Evolutionary conservation across 2,113 vertebrate genomes (phyloP), one percentile per base, ranked within the genome.

Genomic region (Galbula dea): DNA sequence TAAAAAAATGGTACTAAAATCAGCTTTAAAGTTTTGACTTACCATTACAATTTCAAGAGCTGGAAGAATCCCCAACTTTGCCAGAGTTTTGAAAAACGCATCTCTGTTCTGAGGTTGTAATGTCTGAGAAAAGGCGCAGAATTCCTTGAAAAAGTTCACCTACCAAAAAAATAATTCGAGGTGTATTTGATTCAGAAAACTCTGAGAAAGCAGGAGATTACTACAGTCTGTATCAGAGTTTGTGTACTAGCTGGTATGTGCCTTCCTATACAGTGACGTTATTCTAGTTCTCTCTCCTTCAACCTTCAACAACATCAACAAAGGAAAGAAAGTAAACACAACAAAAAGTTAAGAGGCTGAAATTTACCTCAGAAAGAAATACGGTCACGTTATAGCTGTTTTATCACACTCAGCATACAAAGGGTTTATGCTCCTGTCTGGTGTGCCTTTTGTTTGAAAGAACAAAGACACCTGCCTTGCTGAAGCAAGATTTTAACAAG

Each of bases 81-180:
- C 99, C 96, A 99, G 97, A 10, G 98, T 99, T 98, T 99, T 99
- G 98, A 99, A 99, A 97, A 99, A 99, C 0, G 99, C 98, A 29
- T 99, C 99, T 93, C 99, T 98, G 97, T 99, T 99, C 95, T 99
- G 99, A 88, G 99, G 99, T 95, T 99, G 99, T 95, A 99, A 96
- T 0, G 99, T 99, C 98, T 99, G 99, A 91, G 99, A 99, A 98
- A 99, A 99, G 8, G 99, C 99, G 96, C 99, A 99, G 93, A 99
- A 99, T 96, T 99, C 99, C 96, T 99, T 99, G 97, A 99, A 99
- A 92, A 99, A 99, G 97, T 99, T 99, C 73, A 99, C 99, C 99
- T 99, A 89, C 15, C 80, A 67, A 66, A 80, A 78, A 36, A 86
- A 39, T n/a, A 54, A 90, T 23, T 61, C 3, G 6, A 68, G 17